Conservation (phyloP, 1,140 invertebrate genomes). For the Tetraneura akinire region DNA sequence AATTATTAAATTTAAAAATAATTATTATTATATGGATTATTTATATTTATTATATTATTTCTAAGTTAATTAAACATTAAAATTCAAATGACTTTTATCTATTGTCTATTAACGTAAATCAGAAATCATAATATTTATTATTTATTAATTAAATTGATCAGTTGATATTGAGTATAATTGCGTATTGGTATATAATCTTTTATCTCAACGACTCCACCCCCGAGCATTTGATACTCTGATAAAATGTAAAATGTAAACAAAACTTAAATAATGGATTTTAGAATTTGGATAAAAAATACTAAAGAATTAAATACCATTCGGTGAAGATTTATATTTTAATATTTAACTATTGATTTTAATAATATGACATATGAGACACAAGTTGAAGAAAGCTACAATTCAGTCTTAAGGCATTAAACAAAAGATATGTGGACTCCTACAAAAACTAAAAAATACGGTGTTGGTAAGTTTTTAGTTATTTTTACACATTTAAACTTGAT, state of each 20-base stretch:
- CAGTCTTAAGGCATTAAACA: not conserved
- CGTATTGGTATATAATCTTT: no score
- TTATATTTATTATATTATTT: no score
- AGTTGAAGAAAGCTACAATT: not conserved
- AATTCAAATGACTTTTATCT: no score
- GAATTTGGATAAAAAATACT: not conserved
- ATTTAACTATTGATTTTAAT: not conserved
- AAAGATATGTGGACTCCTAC: constrained; percentile 66
- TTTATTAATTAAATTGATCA: no score
- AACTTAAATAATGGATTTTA: not conserved
- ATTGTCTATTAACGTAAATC: no score
- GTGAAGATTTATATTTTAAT: not conserved
- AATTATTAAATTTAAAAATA: no score
- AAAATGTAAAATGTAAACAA: constrained; percentile 42
- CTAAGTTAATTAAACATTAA: no score
- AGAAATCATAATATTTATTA: no score
- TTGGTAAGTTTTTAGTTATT: constrained; percentile 61
- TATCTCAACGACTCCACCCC: constrained; percentile 39
- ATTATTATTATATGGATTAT: no score
- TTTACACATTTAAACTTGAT: not conserved
- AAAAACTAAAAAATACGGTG: constrained; percentile 68
- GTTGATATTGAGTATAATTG: no score
- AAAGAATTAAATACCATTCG: no score
- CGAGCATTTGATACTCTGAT: not conserved
- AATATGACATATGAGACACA: no score